phyloP scores from a whole-genome alignment of 2,888 invertebrate species.

The Pseudolycoriella hygida region DNA sequence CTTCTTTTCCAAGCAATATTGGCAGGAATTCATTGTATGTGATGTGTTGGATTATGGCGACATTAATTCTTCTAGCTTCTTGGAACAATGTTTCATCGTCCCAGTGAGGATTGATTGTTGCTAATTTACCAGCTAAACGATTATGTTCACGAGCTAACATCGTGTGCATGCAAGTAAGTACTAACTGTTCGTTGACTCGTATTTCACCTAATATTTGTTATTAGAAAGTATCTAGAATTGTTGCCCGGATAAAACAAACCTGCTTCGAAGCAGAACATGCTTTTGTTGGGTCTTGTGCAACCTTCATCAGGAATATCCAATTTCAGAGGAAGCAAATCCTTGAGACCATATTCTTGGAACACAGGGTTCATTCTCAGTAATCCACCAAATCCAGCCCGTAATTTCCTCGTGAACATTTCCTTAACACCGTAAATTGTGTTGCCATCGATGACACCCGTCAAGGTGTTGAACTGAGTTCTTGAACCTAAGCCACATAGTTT shows the following conservation, averaged over 20 bases:
- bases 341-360: slow-evolving; percentile 70
- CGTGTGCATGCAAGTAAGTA: slow-evolving; percentile 81
- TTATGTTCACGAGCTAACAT: slow-evolving; percentile 85
- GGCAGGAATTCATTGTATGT: slow-evolving; percentile 84
- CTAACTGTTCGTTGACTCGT: slow-evolving; percentile 80
- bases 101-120: slow-evolving; percentile 78
- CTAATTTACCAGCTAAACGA: slow-evolving; percentile 55
- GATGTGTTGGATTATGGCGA: slow-evolving; percentile 76
- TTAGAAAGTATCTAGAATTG: too few species aligned
- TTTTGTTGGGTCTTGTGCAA: slow-evolving; percentile 73
- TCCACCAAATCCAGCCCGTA: slow-evolving; percentile 68
- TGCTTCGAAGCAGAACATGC: slow-evolving; percentile 85
- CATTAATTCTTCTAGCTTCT: slow-evolving; percentile 66
- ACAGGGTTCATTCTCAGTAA: slow-evolving; percentile 75
- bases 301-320: slow-evolving; percentile 83
- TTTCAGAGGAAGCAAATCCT: slow-evolving; percentile 73
- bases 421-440: slow-evolving; percentile 81
- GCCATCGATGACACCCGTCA: slow-evolving; percentile 73
- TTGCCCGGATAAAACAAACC: slow-evolving; percentile 42
- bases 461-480: slow-evolving; percentile 66
- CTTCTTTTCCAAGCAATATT: slow-evolving; percentile 72
- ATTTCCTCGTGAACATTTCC: slow-evolving; percentile 63
- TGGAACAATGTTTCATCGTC: slow-evolving; percentile 84
- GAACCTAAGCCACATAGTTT: slow-evolving; percentile 38
- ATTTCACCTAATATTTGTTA: slow-evolving; percentile 49